Percentiles rank a stretch among this genome's conserved stretches.
Evolutionary conservation across 2,888 invertebrate species (phyloP).

Genomic region (Coecobrya sp.): DNA sequence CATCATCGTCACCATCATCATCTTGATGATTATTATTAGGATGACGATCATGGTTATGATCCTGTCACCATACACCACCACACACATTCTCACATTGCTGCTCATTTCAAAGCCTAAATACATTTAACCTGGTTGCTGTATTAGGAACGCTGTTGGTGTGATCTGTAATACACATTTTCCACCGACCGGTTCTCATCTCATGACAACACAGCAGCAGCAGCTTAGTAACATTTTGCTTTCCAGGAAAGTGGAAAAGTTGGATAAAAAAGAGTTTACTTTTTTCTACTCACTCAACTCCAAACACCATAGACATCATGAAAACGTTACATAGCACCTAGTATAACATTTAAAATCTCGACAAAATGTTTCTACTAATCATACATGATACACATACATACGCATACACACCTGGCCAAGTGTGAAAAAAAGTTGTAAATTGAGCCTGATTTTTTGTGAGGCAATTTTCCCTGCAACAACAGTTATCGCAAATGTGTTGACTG

Average conservation of each 20-base stretch:
- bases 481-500: conserved; percentile 63
- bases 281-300: neutral
- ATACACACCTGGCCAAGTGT: too few relatives aligned
- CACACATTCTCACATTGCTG: neutral
- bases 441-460: neutral
- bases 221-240: neutral
- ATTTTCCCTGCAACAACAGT: conserved; percentile 33
- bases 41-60: neutral
- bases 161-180: too few relatives aligned
- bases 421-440: neutral
- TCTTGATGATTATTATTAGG: too few relatives aligned
- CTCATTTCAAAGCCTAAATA: neutral
- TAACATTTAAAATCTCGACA: conserved; percentile 1
- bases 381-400: neutral
- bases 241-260: neutral
- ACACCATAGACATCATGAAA: neutral
- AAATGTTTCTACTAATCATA: neutral
- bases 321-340: neutral
- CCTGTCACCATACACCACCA: neutral
- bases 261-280: neutral
- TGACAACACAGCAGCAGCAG: neutral
- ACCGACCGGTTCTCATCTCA: too few relatives aligned
- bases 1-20: neutral
- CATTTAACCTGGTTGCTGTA: neutral
- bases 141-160: neutral